Evolutionary conservation across 2,797 vertebrate genomes (phyloP).

Genomic region (Chelmon rostratus): DNA sequence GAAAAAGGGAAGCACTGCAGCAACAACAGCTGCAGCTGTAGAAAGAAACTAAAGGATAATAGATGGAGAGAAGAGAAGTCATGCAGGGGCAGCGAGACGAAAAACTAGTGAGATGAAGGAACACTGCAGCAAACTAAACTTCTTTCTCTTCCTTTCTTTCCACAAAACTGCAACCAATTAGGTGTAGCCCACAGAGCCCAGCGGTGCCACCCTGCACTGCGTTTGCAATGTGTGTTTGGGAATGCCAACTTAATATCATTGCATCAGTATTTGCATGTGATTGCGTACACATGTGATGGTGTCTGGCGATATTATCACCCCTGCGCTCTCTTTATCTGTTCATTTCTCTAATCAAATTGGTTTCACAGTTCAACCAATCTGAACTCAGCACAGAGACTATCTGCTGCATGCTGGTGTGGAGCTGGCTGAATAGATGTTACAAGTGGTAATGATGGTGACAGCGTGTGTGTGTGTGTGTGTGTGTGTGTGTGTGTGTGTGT

Average conservation of each 20-base stretch:
- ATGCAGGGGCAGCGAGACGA: constrained; percentile 36
- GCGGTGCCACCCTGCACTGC: not conserved
- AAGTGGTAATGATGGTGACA: constrained; percentile 63
- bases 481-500: constrained; percentile 20
- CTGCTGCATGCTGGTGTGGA: constrained; percentile 34
- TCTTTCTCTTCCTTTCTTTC: constrained; percentile 44
- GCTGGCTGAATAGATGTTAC: constrained; percentile 59
- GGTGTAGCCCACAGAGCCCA: constrained; percentile 45
- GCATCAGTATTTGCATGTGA: constrained; percentile 12
- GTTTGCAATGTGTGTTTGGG: constrained; percentile 3
- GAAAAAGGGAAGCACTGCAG: constrained; percentile 29
- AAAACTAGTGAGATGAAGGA: constrained; percentile 15
- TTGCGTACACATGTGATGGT: not conserved
- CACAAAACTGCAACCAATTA: constrained; percentile 61
- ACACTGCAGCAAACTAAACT: constrained; percentile 51
- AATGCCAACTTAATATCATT: constrained; percentile 9
- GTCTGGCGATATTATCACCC: constrained; percentile 27
- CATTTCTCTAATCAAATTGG: constrained; percentile 58
- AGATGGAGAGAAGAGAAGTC: constrained; percentile 61
- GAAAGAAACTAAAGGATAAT: constrained; percentile 40
- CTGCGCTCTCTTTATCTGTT: constrained; percentile 30
- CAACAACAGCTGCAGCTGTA: constrained; percentile 32
- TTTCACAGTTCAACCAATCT: constrained; percentile 60
- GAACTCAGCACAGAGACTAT: constrained; percentile 27
- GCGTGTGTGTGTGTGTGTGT: constrained; percentile 18